Conservation (phyloP, 2,113 vertebrate genomes). For the Dasyurus viverrinus region DNA sequence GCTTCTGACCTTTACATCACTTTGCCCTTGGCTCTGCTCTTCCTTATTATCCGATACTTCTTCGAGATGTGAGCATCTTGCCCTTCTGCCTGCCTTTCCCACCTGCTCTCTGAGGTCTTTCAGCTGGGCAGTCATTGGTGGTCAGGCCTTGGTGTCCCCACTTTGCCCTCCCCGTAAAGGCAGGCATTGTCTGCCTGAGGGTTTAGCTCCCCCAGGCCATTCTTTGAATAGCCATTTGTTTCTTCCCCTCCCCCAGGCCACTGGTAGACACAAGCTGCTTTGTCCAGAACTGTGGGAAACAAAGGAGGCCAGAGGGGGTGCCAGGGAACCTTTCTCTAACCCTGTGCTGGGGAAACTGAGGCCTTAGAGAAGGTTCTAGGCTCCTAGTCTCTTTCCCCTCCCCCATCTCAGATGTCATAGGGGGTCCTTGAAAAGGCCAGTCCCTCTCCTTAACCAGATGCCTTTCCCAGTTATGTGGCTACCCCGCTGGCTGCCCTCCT, state of each 20-base stretch:
- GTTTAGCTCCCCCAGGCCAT: conserved; percentile 46
- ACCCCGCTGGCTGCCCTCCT: conserved; percentile 89
- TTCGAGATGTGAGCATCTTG: conserved; percentile 91
- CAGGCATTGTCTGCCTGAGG: conserved; percentile 67
- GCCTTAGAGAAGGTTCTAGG: neutral
- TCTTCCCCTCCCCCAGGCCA: conserved; percentile 35
- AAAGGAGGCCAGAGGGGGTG: conserved; percentile 24
- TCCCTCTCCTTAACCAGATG: rapidly evolving
- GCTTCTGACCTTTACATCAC: conserved; percentile 90
- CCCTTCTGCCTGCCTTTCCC: neutral
- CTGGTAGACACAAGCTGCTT: conserved; percentile 72
- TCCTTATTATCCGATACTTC: conserved; percentile 91
- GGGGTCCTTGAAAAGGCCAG: neutral
- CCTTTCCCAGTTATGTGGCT: conserved; percentile 84
- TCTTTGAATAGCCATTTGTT: conserved; percentile 75
- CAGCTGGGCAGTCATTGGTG: neutral
- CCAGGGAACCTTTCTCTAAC: neutral
- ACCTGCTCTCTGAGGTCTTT: neutral
- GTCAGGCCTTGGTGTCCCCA: neutral
- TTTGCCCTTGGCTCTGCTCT: conserved; percentile 91
- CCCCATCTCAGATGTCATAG: neutral
- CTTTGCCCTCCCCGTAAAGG: conserved; percentile 35
- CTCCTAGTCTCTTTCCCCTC: neutral
- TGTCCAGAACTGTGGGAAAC: conserved; percentile 59
- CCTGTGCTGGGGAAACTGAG: conserved; percentile 60